Base-by-base conservation (phyloP, 2,113 vertebrate genomes). In the Nestor notabilis region DNA sequence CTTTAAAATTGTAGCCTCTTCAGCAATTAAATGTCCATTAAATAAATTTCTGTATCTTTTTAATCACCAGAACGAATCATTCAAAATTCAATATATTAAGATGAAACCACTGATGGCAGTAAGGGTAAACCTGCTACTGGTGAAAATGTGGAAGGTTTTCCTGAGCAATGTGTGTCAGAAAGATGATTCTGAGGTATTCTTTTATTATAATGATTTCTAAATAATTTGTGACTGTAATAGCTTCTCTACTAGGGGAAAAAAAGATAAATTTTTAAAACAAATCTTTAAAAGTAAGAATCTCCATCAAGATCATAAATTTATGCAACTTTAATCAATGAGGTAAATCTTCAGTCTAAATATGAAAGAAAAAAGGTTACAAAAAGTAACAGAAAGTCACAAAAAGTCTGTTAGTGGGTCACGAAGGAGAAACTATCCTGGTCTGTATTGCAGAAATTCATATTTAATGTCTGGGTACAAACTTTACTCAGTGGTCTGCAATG, bases 1-100 rank as follows among this genome's bases (percentile, higher is more conserved):
- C 52, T 93, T 79, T 95, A 84, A 64, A 95, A 89, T 91, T 65
- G 23, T 79, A 89, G 25, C 20, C 25, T 95, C 58, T 89, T 92
- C 47, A 66, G 44, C 61, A 89, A 87, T 89, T 89, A 87, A 85
- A 53, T 33, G 44, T 39, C 56, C 56, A 72, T 87, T 95, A 87
- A 82, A 65, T 44, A 52, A 18, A 50, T 82, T 84, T 87, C 11
- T 87, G 27, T 11, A 69, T 64, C 8, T 82, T 86, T 63, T 71
- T 27, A 77, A 68, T 68, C 33, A 84, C 3, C 9, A 11, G 14
- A 78, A 49, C 41, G 7, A n/a, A 41, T 89, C 61, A 41, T 75
- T 89, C 82, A 39, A 65, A 78, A 83, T 90, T 90, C 35, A 58
- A 0, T 60, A 9, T 65, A 49, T 52, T 65, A 50, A 56, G 55